Conservation (phyloP, 2,113 vertebrate genomes). For the Mesembrinibis cayennensis region DNA sequence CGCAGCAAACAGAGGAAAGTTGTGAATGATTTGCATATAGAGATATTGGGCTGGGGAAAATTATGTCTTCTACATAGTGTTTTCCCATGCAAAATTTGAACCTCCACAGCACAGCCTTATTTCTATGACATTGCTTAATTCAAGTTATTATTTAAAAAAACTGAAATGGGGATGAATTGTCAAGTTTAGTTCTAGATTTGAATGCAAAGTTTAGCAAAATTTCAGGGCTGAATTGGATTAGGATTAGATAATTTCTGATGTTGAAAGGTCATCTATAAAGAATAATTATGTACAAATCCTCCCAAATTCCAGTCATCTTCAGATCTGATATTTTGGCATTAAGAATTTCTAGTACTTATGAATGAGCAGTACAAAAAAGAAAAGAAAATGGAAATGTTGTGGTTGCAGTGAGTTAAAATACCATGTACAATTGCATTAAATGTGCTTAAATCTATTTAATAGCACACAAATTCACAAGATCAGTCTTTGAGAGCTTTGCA, state of each 20-base stretch:
- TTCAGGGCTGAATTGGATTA: background rate
- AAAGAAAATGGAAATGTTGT: background rate
- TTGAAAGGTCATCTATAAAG: background rate
- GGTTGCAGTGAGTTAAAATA: background rate
- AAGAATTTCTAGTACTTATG: background rate
- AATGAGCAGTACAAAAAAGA: background rate
- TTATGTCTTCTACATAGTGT: background rate
- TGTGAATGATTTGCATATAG: background rate
- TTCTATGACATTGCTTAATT: background rate
- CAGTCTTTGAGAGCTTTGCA: background rate
- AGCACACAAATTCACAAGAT: background rate
- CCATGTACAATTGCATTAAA: background rate
- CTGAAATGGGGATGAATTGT: background rate
- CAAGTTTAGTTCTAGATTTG: background rate
- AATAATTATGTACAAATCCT: background rate
- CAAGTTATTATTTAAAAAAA: background rate
- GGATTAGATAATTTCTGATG: background rate
- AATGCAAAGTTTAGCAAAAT: background rate
- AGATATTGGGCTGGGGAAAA: background rate
- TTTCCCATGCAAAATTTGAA: background rate
- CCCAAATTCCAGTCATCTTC: background rate
- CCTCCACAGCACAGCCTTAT: background rate
- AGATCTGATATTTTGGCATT: background rate
- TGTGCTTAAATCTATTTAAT: background rate
- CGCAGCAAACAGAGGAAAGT: background rate